A percentile compares a stretch with the other conserved stretches of the same genome.
phyloP scores from a whole-genome alignment of 53 echinoderm and acorn worm genomes.

The Paracentrotus lividus region DNA sequence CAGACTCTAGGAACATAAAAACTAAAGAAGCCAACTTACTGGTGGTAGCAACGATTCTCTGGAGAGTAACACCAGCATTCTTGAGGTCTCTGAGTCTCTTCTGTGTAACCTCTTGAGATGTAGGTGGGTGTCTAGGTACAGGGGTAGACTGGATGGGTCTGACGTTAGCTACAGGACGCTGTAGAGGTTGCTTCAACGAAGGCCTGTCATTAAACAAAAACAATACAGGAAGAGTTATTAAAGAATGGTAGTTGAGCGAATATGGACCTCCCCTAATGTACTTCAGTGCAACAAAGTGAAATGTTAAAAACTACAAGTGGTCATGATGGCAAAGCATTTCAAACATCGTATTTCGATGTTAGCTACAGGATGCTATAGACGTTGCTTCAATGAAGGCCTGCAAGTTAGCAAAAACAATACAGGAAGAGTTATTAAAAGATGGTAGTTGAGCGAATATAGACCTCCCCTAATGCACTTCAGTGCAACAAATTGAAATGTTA shows the following conservation, averaged over 20 bases:
- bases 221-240: neutral
- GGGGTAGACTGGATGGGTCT: slow-evolving; percentile 96
- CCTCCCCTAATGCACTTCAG: too few species aligned
- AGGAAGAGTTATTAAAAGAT: neutral
- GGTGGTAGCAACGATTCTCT: slow-evolving; percentile 93
- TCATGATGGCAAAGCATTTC: too few species aligned
- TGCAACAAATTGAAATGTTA: too few species aligned
- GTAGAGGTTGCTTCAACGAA: slow-evolving; percentile 65
- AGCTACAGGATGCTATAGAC: slow-evolving; percentile 77
- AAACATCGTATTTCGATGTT: too few species aligned
- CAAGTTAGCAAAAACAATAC: neutral
- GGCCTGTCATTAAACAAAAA: slow-evolving; percentile 35
- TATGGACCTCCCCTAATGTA: too few species aligned
- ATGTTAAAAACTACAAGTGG: too few species aligned
- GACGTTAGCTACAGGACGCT: slow-evolving; percentile 82
- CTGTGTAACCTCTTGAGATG: slow-evolving; percentile 54
- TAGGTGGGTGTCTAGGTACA: slow-evolving; percentile 83
- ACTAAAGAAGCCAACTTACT: slow-evolving; percentile 75
- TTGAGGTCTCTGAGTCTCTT: slow-evolving; percentile 69
- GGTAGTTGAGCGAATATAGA: too few species aligned
- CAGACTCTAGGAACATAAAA: neutral
- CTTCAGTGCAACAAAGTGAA: too few species aligned
- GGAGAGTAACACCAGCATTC: slow-evolving; percentile 87
- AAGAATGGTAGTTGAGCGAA: too few species aligned
- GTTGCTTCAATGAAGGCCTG: slow-evolving; percentile 69